Percentiles rank a stretch among this genome's conserved stretches.
Evolutionary conservation across 2,888 invertebrate species (phyloP).

Genomic region (Pinctada fucata): DNA sequence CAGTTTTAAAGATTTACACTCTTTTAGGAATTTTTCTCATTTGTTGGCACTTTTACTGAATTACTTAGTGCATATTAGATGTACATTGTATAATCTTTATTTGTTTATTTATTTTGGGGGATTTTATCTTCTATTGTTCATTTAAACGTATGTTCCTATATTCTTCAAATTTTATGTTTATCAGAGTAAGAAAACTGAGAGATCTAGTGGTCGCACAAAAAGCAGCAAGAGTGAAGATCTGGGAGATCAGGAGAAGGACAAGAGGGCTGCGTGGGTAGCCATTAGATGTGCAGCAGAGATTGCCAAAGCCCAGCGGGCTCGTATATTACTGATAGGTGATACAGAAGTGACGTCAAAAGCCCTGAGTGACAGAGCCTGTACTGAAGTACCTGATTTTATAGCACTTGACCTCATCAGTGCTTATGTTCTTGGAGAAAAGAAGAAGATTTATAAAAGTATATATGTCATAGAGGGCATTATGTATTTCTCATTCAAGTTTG

Average conservation of each 20-base stretch:
- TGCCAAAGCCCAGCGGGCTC: slow-evolving; percentile 65
- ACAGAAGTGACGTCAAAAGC: slow-evolving; percentile 61
- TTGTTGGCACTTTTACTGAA: too few relatives aligned
- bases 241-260: slow-evolving; percentile 65
- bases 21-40: too few relatives aligned
- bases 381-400: slow-evolving; percentile 71
- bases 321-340: slow-evolving; percentile 68
- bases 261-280: slow-evolving; percentile 71
- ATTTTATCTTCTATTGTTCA: too few relatives aligned
- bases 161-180: not conserved
- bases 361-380: slow-evolving; percentile 53
- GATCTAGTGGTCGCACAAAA: slow-evolving; percentile 43
- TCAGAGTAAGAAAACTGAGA: slow-evolving; percentile 54
- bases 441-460: slow-evolving; percentile 73
- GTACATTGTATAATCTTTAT: too few relatives aligned
- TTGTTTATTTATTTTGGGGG: too few relatives aligned
- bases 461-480: not conserved
- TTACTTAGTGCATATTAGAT: too few relatives aligned
- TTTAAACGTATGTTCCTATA: too few relatives aligned
- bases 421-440: slow-evolving; percentile 75
- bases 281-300: slow-evolving; percentile 72
- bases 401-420: slow-evolving; percentile 71
- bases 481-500: too few relatives aligned
- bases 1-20: too few relatives aligned
- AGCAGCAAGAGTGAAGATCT: slow-evolving; percentile 49